Conservation (phyloP, 35 echinoderm and acorn worm genomes). For the Apostichopus japonicus region DNA sequence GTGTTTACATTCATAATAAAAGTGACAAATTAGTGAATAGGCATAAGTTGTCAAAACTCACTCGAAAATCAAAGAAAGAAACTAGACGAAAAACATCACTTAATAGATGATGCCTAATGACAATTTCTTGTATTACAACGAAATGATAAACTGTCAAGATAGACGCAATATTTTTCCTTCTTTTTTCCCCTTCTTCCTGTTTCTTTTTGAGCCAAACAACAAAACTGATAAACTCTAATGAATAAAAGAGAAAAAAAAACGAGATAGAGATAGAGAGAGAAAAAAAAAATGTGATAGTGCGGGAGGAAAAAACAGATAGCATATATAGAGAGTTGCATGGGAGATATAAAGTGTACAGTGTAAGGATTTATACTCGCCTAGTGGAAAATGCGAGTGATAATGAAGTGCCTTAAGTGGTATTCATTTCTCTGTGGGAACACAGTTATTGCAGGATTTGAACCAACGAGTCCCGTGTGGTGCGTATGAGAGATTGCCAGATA, state of each 20-base stretch:
- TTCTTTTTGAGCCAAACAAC: too few relatives aligned
- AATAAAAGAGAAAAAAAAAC: not conserved
- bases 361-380: slow-evolving; percentile 3
- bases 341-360: not conserved
- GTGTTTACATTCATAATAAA: too few relatives aligned
- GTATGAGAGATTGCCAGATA: slow-evolving; percentile 2
- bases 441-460: slow-evolving; percentile 1
- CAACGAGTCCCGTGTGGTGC: not conserved
- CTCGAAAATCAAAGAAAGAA: too few relatives aligned
- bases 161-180: too few relatives aligned
- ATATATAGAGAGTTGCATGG: not conserved
- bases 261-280: not conserved
- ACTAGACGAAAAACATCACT: too few relatives aligned
- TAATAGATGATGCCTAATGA: too few relatives aligned
- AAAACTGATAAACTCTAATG: too few relatives aligned
- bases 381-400: not conserved
- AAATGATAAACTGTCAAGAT: too few relatives aligned
- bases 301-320: not conserved
- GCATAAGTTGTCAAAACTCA: too few relatives aligned
- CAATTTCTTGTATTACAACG: too few relatives aligned
- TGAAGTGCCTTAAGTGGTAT: slow-evolving; percentile 9
- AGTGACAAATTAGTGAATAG: too few relatives aligned
- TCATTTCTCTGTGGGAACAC: slow-evolving; percentile 31
- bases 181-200: too few relatives aligned
- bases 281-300: not conserved